phyloP scores from a whole-genome alignment of 2,113 vertebrate species.

The Brevimyrus niger region DNA sequence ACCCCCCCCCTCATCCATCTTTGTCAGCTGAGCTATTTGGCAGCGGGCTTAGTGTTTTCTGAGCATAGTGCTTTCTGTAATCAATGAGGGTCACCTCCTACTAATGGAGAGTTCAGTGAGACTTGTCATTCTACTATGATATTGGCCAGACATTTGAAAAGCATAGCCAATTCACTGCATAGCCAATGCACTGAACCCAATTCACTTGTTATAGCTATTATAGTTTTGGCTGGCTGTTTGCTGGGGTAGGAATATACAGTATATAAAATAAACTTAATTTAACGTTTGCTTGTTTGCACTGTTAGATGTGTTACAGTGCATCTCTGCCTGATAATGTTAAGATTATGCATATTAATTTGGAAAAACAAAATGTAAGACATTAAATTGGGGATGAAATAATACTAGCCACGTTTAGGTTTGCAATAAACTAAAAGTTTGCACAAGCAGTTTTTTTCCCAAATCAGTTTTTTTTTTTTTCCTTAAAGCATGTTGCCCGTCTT shows the following conservation, averaged over 20 bases:
- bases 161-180: background rate
- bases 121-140: background rate
- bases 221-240: background rate
- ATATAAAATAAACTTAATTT: background rate
- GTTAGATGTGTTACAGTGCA: background rate
- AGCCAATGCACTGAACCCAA: background rate
- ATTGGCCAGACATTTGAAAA: background rate
- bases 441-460: background rate
- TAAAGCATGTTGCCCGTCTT: background rate
- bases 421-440: background rate
- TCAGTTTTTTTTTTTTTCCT: background rate
- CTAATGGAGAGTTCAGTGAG: background rate
- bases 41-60: background rate
- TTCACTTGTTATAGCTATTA: background rate
- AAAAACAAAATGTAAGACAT: background rate
- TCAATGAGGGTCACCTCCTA: background rate
- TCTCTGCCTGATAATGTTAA: background rate
- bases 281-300: background rate
- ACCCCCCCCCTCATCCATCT: background rate
- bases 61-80: background rate
- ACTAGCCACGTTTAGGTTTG: background rate
- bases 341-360: background rate
- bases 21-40: background rate
- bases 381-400: background rate
- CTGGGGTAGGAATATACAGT: background rate